phyloP scores from a whole-genome alignment of 2,113 vertebrate species.

The Heloderma charlesbogerti region DNA sequence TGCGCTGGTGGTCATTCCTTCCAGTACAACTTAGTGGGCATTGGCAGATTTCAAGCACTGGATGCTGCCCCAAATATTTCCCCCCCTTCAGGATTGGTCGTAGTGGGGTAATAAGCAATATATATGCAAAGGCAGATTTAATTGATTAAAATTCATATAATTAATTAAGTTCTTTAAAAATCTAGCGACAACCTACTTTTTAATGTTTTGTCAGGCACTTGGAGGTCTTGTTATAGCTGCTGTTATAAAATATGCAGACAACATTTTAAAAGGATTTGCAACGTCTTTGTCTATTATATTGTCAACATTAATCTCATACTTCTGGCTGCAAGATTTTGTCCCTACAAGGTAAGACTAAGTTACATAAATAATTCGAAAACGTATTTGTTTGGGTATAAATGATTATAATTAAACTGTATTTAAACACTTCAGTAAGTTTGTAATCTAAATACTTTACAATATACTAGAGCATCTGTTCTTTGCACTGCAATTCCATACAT shows the following conservation, averaged over 20 bases:
- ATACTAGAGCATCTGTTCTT: too few species aligned
- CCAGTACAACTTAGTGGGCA: too few species aligned
- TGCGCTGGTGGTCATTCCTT: too few species aligned
- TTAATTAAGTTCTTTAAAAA: background rate
- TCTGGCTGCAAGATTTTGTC: slow-evolving; percentile 95
- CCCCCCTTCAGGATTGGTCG: background rate
- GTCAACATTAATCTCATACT: slow-evolving; percentile 96
- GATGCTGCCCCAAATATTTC: background rate
- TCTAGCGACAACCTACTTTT: background rate
- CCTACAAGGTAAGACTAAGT: slow-evolving; percentile 86
- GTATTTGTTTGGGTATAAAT: background rate
- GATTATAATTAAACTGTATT: background rate
- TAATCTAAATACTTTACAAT: background rate
- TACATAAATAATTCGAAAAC: slow-evolving; percentile 27
- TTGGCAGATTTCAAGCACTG: too few species aligned
- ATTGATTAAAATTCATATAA: background rate
- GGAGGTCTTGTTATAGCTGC: slow-evolving; percentile 97
- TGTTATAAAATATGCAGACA: slow-evolving; percentile 98
- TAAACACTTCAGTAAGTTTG: background rate
- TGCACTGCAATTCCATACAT: background rate
- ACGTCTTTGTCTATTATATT: slow-evolving; percentile 98
- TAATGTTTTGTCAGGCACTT: slow-evolving; percentile 85
- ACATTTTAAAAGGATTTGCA: slow-evolving; percentile 98
- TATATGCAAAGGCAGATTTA: background rate
- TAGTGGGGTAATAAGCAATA: background rate